phyloP scores from a whole-genome alignment of 2,113 vertebrate genomes.

The Sprattus sprattus region DNA sequence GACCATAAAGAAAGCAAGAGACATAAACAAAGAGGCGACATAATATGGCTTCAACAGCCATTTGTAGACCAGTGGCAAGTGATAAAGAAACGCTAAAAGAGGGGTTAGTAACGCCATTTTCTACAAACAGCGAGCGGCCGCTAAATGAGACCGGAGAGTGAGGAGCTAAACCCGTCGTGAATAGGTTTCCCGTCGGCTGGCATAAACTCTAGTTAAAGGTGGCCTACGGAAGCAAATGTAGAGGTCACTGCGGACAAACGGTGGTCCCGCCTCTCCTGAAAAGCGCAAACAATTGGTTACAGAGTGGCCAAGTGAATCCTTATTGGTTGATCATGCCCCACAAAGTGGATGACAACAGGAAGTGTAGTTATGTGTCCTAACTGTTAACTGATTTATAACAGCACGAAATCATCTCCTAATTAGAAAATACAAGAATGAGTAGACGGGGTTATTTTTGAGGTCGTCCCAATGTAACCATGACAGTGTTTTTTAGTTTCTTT shows the following conservation, averaged over 20 bases:
- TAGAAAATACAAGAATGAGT: too few species aligned
- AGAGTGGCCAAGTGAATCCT: neutral
- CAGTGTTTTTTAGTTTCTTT: too few species aligned
- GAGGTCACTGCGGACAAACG: constrained; percentile 60
- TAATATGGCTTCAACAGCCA: constrained; percentile 91
- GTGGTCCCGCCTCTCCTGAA: constrained; percentile 4
- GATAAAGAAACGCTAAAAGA: constrained; percentile 82
- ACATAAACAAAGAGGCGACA: constrained; percentile 82
- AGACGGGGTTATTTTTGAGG: too few species aligned
- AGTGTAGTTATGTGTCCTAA: too few species aligned
- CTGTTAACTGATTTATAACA: too few species aligned
- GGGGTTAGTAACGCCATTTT: constrained; percentile 89
- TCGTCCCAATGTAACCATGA: too few species aligned
- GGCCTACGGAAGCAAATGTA: constrained; percentile 22
- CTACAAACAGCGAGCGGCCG: neutral
- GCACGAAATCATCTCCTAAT: too few species aligned
- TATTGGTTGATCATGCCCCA: constrained; percentile 27
- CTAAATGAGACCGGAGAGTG: neutral
- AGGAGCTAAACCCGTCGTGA: neutral
- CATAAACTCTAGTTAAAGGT: constrained; percentile 43
- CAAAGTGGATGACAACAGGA: neutral
- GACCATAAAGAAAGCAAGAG: constrained; percentile 80
- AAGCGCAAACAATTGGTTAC: constrained; percentile 25
- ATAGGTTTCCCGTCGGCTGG: constrained; percentile 29
- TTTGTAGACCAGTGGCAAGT: constrained; percentile 85